Percentiles rank a stretch among this genome's conserved stretches.
These are phyloP conservation scores for Sciaenops ocellatus DNA, from an alignment of 2,797 vertebrate species.

Conservation along the genomic window DNA sequence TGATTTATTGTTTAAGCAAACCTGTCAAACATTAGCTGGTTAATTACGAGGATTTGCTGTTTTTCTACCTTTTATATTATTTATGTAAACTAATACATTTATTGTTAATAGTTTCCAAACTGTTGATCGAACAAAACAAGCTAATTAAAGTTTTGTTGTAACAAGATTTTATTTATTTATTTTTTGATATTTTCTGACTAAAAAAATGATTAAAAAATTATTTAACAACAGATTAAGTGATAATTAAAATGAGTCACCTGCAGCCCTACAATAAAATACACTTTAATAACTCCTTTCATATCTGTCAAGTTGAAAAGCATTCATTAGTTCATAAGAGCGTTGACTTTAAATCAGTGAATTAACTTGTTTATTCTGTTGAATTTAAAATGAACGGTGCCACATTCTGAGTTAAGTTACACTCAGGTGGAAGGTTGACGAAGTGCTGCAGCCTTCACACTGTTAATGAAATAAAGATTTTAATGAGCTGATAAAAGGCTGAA, in stretches of 20 bases:
- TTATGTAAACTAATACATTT: neutral
- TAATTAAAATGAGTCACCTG: neutral
- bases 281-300: neutral
- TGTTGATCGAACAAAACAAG: neutral
- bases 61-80: neutral
- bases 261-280: neutral
- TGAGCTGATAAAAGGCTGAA: neutral
- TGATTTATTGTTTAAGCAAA: too few species aligned
- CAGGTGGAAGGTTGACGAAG: constrained; percentile 14
- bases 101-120: neutral
- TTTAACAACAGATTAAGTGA: neutral
- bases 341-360: neutral
- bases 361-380: neutral
- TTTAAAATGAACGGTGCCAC: neutral
- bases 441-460: neutral
- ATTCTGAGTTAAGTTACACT: neutral
- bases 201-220: neutral
- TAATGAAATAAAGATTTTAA: constrained; percentile 20
- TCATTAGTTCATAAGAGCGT: neutral
- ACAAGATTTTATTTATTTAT: neutral
- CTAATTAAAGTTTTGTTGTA: neutral
- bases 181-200: neutral
- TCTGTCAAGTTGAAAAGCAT: neutral
- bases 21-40: too few species aligned
- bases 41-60: neutral